Evolutionary conservation across 2,888 invertebrate species (phyloP), one percentile per base, ranked within the genome.

Genomic region (Drosophila mayaguana): DNA sequence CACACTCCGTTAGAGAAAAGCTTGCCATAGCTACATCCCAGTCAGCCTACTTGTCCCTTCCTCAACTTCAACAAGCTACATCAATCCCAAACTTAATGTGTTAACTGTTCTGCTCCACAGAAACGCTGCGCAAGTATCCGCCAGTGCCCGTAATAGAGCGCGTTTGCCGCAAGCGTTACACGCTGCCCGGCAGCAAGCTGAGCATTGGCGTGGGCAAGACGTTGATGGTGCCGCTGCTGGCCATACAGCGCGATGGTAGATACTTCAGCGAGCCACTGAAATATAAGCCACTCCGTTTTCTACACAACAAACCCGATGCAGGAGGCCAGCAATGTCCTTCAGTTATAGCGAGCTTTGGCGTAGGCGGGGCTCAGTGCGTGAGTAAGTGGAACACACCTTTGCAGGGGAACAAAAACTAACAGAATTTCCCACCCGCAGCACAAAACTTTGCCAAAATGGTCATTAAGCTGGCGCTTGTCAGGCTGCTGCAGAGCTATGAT

Each of bases 211-310:
- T 92, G 74, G 93, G 93, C 12, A 92, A 91, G 32, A 80, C 90
- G 0, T 74, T 93, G 36, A 85, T 92, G 57, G 91, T 94, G 53
- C 92, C 93, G 0, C 74, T 93, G 9, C 65, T 92, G 72, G 93
- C 92, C 55, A 90, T 94, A 20, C 94, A 94, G 53, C 80, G 92
- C 2, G 93, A 94, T 83, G 91, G 91, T 18, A 83, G 90, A 28
- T 86, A 92, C 67, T 94, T 93, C 65, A 90, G 90, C 1, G 90
- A 93, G 46, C 93, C 94, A 11, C 64, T 91, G 43, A 90, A 89
- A 59, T 94, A 93, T 72, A 92, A 93, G 46, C 94, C 94, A 0
- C 91, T 93, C 38, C 82, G 94, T n/a, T 94, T 93, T 78, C 68
- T 82, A 3, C 87, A 91, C 4, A 82, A 83, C 14, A 81, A 81